These are phyloP conservation scores for Argyresthia albistria DNA, from an alignment of 2,888 invertebrate species.

Conservation along the genomic window DNA sequence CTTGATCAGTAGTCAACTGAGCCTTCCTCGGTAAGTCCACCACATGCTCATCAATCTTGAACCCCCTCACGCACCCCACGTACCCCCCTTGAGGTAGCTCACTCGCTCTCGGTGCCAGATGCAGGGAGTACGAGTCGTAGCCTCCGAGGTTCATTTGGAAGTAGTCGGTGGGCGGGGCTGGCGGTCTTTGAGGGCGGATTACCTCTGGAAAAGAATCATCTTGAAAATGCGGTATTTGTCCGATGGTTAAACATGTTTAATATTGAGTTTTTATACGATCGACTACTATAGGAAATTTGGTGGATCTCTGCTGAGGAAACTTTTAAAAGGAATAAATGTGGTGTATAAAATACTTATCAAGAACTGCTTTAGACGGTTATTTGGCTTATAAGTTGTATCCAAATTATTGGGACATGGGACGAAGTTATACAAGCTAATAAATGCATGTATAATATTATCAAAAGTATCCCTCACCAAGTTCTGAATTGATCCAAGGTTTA, in stretches of 20 bases:
- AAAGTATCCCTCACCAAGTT: constrained; percentile 72
- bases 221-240: no score
- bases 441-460: no score
- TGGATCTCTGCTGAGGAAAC: no score
- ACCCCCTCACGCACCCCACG: constrained; percentile 88
- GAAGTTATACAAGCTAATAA: no score
- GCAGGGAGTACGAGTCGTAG: constrained; percentile 82
- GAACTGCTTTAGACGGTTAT: no score
- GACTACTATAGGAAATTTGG: no score
- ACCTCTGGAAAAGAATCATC: constrained; percentile 75
- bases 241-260: no score
- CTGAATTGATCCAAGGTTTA: constrained; percentile 89
- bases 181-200: constrained; percentile 89
- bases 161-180: constrained; percentile 90
- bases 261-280: no score
- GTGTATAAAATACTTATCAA: no score
- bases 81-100: constrained; percentile 77
- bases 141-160: constrained; percentile 92
- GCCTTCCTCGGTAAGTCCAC: constrained; percentile 84
- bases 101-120: constrained; percentile 44
- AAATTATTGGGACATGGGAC: no score
- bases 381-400: no score
- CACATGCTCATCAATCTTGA: constrained; percentile 86
- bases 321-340: no score
- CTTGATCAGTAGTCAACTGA: constrained; percentile 78